Conservation (phyloP, 2,113 vertebrate species). For the Paralichthys olivaceus region DNA sequence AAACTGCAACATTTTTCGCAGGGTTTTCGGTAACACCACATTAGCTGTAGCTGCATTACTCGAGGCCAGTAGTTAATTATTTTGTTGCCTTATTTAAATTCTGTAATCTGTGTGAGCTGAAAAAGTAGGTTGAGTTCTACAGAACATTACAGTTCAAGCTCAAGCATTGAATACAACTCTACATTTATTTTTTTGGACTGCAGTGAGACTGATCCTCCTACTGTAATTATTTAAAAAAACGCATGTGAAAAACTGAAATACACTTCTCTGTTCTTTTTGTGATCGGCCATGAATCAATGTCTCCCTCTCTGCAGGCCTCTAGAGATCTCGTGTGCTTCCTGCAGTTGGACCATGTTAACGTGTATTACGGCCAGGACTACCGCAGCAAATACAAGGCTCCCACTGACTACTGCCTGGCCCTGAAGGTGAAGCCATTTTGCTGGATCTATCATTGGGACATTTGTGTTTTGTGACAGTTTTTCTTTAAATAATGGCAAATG, state of each 20-base stretch:
- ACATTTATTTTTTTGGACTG: too few relatives aligned
- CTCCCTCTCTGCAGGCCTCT: slow-evolving; percentile 84
- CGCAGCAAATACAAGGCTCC: slow-evolving; percentile 98
- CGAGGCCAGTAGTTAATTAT: neutral
- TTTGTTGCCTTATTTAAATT: neutral
- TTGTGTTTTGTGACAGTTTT: too few relatives aligned
- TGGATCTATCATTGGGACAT: neutral
- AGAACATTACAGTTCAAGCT: neutral
- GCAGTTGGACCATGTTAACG: slow-evolving; percentile 96
- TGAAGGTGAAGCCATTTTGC: slow-evolving; percentile 85
- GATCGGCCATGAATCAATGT: neutral
- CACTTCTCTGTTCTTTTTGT: too few relatives aligned
- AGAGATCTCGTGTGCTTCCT: slow-evolving; percentile 97
- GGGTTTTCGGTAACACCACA: neutral
- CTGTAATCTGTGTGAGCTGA: neutral
- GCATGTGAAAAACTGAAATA: too few relatives aligned
- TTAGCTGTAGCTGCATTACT: neutral
- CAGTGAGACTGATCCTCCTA: too few relatives aligned
- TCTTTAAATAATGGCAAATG: too few relatives aligned
- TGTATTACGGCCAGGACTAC: slow-evolving; percentile 98
- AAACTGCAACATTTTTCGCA: neutral
- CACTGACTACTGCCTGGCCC: slow-evolving; percentile 94
- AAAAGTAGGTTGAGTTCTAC: neutral
- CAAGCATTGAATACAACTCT: neutral
- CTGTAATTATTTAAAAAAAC: too few relatives aligned